These are phyloP conservation scores for Corythornis madagascariensis DNA, from an alignment of 2,113 vertebrate genomes.

Conservation along the genomic window DNA sequence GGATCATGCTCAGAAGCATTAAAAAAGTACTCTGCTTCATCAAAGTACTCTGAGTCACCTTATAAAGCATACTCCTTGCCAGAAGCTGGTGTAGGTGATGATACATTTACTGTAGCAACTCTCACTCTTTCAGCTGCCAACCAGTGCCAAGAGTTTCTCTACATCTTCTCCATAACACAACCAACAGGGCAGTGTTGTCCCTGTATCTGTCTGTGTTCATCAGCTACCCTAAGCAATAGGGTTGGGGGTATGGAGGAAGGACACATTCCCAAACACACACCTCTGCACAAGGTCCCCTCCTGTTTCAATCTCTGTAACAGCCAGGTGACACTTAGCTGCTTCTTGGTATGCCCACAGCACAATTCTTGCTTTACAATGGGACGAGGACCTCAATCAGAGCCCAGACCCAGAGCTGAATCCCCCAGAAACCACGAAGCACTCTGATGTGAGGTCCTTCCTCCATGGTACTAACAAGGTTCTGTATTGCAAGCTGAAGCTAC, in stretches of 20 bases:
- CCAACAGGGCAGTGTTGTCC: not conserved
- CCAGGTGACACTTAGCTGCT: not conserved
- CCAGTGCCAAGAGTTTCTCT: not conserved
- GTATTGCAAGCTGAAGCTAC: not conserved
- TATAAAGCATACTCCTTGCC: not conserved
- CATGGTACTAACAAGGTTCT: not conserved
- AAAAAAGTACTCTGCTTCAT: not conserved
- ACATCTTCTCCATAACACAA: not conserved
- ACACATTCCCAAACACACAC: not conserved
- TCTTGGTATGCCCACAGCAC: not conserved
- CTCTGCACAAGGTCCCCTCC: not conserved
- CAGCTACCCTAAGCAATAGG: not conserved
- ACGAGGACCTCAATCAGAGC: not conserved
- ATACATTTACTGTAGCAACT: not conserved
- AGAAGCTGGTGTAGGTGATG: not conserved
- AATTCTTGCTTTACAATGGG: not conserved
- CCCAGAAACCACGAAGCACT: accelerated
- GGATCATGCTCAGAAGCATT: not conserved
- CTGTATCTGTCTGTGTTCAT: not conserved
- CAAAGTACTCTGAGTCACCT: not conserved
- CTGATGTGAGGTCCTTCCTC: not conserved
- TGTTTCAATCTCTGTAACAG: not conserved
- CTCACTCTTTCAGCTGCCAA: not conserved
- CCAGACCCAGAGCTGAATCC: not conserved
- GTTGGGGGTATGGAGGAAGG: not conserved